Evolutionary conservation across 2,113 vertebrate genomes (phyloP), one percentile per base, ranked within the genome.

Genomic region (Rattus rattus): DNA sequence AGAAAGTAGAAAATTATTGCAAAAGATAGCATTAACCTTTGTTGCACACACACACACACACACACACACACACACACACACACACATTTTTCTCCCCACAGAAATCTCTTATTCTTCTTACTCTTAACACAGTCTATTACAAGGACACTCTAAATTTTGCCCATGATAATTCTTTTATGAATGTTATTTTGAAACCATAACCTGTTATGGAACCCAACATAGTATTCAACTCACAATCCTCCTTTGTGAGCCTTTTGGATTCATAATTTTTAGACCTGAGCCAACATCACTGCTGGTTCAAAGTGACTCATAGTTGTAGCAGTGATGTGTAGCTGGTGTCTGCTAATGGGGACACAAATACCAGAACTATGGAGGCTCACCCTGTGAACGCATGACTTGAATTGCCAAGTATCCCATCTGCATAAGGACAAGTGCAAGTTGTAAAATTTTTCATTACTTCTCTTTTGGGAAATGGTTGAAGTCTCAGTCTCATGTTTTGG

Each of bases 401-500:
- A 30, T 13, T 16, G 52, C 19, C 65, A 94, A 16, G 14, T 67
- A 13, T 47, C 16, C 49, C 54, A 30, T 36, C 36, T 65, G 36
- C 39, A 81, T 83, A 94, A 88, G 43, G 14, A 3, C 4, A 39
- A 88, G 81, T 20, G 6, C 54, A 93, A 80, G 39, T 84, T 59
- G 20, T 81, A 11, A 26, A 86, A 92, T 77, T 59, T 92, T 94
- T 89, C 36, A 61, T 63, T 89, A 88, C 5, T 73, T 30, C 5
- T 89, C 43, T 83, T 88, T 91, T 33, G 77, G 39, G 30, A 95
- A 94, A 94, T 65, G 8, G 17, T 65, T 76, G 84, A 95, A 92
- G 49, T 88, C 54, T 26, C 70, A 92, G 10, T 1, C 54, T 96
- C 20, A 30, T 67, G 16, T 83, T 94, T 80, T 90, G 81, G 47